phyloP scores from a whole-genome alignment of 2,888 invertebrate genomes.

The Danaus chrysippus region DNA sequence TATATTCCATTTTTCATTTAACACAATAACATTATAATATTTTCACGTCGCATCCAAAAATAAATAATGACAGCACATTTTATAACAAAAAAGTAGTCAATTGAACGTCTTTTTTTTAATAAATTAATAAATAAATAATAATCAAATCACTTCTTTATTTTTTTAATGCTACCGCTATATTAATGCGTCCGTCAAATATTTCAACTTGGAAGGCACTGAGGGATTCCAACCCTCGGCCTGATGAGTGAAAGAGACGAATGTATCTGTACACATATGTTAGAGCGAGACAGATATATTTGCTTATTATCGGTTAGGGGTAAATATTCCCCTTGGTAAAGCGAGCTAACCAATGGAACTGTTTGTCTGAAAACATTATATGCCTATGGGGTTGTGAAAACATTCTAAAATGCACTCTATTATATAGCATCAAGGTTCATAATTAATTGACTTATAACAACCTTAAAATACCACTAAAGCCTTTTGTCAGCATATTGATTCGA shows the following conservation, averaged over 20 bases:
- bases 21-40: constrained; percentile 34
- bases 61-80: constrained; percentile 42
- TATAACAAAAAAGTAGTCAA: constrained; percentile 28
- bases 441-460: background rate
- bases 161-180: constrained; percentile 3
- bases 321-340: constrained; percentile 47
- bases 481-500: background rate
- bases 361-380: constrained; percentile 5
- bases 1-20: constrained; percentile 67
- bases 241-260: constrained; percentile 52
- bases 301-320: constrained; percentile 57
- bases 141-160: constrained; percentile 27
- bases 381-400: background rate
- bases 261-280: constrained; percentile 38
- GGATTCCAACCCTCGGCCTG: constrained; percentile 50
- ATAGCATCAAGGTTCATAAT: background rate
- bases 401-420: background rate
- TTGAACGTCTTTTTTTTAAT: constrained; percentile 6
- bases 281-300: constrained; percentile 52
- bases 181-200: constrained; percentile 65
- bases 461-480: background rate
- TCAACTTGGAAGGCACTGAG: constrained; percentile 69
- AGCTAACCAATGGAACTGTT: constrained; percentile 52
- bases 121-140: constrained; percentile 12
- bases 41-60: constrained; percentile 46